Evolutionary conservation across 2,888 invertebrate genomes (phyloP).

Genomic region (Leucoptera coffeella): DNA sequence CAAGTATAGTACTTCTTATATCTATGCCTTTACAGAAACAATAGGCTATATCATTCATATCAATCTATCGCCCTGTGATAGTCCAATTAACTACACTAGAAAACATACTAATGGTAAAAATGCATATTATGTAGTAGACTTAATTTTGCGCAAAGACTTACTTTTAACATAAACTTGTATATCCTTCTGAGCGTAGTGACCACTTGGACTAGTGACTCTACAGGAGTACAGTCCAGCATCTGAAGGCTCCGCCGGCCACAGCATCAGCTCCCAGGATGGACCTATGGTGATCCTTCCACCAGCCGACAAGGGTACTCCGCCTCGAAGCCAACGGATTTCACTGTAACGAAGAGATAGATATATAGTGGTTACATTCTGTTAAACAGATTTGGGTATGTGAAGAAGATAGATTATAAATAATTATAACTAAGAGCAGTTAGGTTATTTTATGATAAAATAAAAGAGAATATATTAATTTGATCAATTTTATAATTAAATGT

Average conservation of each 20-base stretch:
- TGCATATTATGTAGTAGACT: too few relatives aligned
- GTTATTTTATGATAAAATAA: too few relatives aligned
- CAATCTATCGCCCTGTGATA: too few relatives aligned
- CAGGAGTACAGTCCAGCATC: slow-evolving; percentile 79
- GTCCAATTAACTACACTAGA: too few relatives aligned
- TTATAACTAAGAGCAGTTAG: slow-evolving; percentile 3
- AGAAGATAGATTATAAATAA: slow-evolving; percentile 1
- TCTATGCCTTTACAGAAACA: too few relatives aligned
- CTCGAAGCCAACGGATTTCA: slow-evolving; percentile 39
- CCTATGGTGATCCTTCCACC: slow-evolving; percentile 20
- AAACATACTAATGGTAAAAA: too few relatives aligned
- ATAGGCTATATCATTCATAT: too few relatives aligned
- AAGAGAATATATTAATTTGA: too few relatives aligned
- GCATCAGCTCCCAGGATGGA: slow-evolving; percentile 21
- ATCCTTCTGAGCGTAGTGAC: slow-evolving; percentile 69
- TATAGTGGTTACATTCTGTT: not conserved
- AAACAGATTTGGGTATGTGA: not conserved
- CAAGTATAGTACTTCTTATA: too few relatives aligned
- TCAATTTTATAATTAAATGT: too few relatives aligned
- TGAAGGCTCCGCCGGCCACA: slow-evolving; percentile 52
- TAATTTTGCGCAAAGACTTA: too few relatives aligned
- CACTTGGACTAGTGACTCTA: slow-evolving; percentile 64
- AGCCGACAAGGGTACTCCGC: slow-evolving; percentile 20
- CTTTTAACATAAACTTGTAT: slow-evolving; percentile 70
- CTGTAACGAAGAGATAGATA: slow-evolving; percentile 10